Evolutionary conservation across 2,797 vertebrate genomes (phyloP), one percentile per base, ranked within the genome.

Genomic region (Onychomys arenicola): DNA sequence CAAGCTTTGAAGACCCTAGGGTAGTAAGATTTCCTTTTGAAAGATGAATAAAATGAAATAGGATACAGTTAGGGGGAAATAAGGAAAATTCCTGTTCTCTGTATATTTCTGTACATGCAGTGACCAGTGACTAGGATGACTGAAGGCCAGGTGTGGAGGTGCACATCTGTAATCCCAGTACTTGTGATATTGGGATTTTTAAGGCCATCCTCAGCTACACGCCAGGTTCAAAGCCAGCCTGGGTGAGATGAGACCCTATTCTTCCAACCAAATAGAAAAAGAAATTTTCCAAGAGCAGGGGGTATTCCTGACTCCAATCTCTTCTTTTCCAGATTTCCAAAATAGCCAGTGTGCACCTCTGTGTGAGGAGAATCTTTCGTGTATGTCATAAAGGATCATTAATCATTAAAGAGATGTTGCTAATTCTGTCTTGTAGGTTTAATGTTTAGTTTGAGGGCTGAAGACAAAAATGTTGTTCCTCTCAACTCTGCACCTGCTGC

Each of bases 401-500:
- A 46, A 85, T 97, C 73, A 97, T 96, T 96, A 95, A 94, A 71
- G 87, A 82, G 59, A 19, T 23, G 10, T 6, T 57, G 37, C 75
- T 7, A 40, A 9, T 43, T 57, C 88, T 16, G 5, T 71, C 76
- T 71, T 76, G 27, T 67, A 40, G 55, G 92, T 52, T 96, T 85
- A 93, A 90, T 69, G 65, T 85, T 96, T 90, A 69, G 57, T 75
- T 46, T 19, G 57, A 69, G 34, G 82, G 67, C 0, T 90, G 57
- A 82, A 52, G 52, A 75, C 52, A 1, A 12, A 91, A 73, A 49
- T 0, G 4, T 71, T 61, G 32, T 85, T 16, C 27, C 29, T 81
- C 83, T n/a, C n/a, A 81, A 32, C 88, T 95, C 76, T 59, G 49
- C 49, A 75, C 14, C 0, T 29, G n/a, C 52, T 49, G 52, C 82